phyloP scores from a whole-genome alignment of 2,888 invertebrate genomes.

The Tipula confusa region DNA sequence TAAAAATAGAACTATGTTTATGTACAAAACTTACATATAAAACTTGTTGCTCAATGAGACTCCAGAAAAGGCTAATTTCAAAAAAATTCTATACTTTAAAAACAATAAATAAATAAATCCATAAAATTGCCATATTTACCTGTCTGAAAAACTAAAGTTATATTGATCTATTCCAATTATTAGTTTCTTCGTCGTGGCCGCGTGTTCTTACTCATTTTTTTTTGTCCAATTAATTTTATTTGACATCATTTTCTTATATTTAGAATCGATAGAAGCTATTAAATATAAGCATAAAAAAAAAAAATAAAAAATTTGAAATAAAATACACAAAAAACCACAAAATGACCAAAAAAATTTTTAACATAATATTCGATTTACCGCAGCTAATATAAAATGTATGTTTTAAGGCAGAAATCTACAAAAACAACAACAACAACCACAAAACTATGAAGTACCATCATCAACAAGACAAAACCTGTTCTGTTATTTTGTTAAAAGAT shows the following conservation, averaged over 20 bases:
- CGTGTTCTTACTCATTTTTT: not conserved
- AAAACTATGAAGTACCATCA: slow-evolving; percentile 12
- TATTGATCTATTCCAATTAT: slow-evolving; percentile 12
- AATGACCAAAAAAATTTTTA: not conserved
- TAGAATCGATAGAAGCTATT: not conserved
- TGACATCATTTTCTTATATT: slow-evolving; percentile 25
- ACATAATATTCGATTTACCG: not conserved
- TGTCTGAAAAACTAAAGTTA: not conserved
- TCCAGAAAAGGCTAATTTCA: not conserved
- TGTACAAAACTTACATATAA: not conserved
- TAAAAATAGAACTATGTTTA: not conserved
- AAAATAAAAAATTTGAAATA: not conserved
- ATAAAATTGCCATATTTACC: not conserved
- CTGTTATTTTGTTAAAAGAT: not conserved
- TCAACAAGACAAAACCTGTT: not conserved
- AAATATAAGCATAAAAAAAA: too few species aligned
- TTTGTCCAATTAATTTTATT: slow-evolving; percentile 1
- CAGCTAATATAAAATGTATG: slow-evolving; percentile 10
- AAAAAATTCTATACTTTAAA: not conserved
- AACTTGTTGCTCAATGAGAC: not conserved
- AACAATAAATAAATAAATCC: not conserved
- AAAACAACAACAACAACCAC: not conserved
- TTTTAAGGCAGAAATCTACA: not conserved
- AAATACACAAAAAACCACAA: not conserved
- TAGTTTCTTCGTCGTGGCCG: not conserved